Percentiles rank a stretch among this genome's conserved stretches.
Evolutionary conservation across 1,140 invertebrate genomes (phyloP).

Genomic region (Cyclina sinensis): DNA sequence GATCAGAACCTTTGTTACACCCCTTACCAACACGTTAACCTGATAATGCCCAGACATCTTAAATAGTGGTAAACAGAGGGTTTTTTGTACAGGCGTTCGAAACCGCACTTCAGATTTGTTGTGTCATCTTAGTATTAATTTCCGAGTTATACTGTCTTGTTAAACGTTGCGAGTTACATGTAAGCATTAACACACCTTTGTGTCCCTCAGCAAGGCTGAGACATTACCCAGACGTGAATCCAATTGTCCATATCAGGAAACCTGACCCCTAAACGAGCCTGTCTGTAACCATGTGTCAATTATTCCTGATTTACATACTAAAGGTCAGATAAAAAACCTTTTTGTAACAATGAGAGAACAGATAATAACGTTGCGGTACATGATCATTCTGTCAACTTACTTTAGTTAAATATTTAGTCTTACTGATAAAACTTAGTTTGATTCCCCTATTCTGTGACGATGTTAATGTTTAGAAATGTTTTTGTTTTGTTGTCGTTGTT

Average conservation of each 20-base stretch:
- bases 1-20: conserved; percentile 1
- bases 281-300: conserved; percentile 42
- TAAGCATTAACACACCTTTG: not conserved
- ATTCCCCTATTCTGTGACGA: too few relatives aligned
- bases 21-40: not conserved
- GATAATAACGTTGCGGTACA: not conserved
- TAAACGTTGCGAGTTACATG: too few relatives aligned
- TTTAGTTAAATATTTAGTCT: too few relatives aligned
- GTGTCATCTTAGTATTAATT: too few relatives aligned
- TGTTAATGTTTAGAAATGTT: too few relatives aligned
- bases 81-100: too few relatives aligned
- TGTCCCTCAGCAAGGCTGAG: not conserved
- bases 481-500: too few relatives aligned
- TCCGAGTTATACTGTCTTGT: too few relatives aligned
- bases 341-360: not conserved
- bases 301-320: conserved; percentile 37
- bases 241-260: conserved; percentile 39
- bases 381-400: not conserved
- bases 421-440: too few relatives aligned
- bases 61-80: conserved; percentile 1
- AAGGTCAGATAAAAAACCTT: conserved; percentile 36
- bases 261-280: conserved; percentile 38
- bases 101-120: too few relatives aligned
- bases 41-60: not conserved
- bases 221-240: conserved; percentile 23